A percentile compares a stretch with the other conserved stretches of the same genome.
Evolutionary conservation across 2,113 vertebrate genomes (phyloP).

Genomic region (Gobius niger): DNA sequence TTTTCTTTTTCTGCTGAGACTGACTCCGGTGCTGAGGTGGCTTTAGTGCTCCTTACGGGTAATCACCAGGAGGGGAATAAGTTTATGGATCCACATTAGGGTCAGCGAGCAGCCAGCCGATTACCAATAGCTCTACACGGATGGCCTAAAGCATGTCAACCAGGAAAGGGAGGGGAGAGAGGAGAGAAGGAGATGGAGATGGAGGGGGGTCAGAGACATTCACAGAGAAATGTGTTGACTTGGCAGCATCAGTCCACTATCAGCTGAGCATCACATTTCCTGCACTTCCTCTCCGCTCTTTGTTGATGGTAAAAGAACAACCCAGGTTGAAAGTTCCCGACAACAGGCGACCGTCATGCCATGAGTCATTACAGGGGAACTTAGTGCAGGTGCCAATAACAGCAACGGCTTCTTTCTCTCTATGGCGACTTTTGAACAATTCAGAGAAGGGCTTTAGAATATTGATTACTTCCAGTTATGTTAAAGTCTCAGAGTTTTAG

Average conservation of each 20-base stretch:
- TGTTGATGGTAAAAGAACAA: slow-evolving; percentile 24
- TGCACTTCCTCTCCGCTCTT: slow-evolving; percentile 30
- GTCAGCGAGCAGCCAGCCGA: slow-evolving; percentile 14
- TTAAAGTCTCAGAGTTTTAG: too few species aligned
- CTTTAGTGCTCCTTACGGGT: slow-evolving; percentile 4
- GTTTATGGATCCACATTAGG: slow-evolving; percentile 28
- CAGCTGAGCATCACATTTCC: slow-evolving; percentile 48
- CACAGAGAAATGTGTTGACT: slow-evolving; percentile 48
- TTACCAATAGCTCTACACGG: slow-evolving; percentile 9
- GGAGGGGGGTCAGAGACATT: slow-evolving; percentile 25
- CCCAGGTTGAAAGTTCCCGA: slow-evolving; percentile 12
- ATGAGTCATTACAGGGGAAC: slow-evolving; percentile 22
- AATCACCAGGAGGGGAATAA: slow-evolving; percentile 9
- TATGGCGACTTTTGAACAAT: background rate
- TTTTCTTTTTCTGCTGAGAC: background rate
- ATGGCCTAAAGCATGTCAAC: slow-evolving; percentile 20
- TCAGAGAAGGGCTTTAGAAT: too few species aligned
- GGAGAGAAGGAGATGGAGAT: background rate
- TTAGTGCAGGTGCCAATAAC: background rate
- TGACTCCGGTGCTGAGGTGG: background rate
- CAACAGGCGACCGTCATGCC: slow-evolving; percentile 10
- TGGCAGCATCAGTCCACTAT: slow-evolving; percentile 35
- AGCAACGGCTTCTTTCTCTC: background rate
- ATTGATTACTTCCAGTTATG: too few species aligned
- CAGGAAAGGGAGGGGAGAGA: background rate